Percentiles rank a stretch among this genome's conserved stretches.
Conservation (phyloP, 2,113 vertebrate species). For the Onychostoma macrolepis region DNA sequence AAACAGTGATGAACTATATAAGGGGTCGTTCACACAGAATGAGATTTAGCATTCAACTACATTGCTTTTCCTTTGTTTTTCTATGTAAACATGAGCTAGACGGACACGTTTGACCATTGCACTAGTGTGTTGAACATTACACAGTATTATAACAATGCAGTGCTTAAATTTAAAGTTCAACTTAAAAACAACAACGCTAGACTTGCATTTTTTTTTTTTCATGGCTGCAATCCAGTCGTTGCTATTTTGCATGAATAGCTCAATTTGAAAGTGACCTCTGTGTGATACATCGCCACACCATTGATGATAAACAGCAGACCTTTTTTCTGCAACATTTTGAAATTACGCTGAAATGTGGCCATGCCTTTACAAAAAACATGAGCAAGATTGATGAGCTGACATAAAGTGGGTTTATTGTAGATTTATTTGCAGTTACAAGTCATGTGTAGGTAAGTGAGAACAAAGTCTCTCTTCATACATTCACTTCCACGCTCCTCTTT, state of each 20-base stretch:
- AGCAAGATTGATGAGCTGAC: not conserved
- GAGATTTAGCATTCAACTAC: not conserved
- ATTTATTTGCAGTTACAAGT: constrained; percentile 6
- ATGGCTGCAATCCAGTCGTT: too few relatives aligned
- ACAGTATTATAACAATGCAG: not conserved
- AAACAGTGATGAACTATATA: not conserved
- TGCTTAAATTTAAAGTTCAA: too few relatives aligned
- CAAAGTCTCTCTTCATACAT: not conserved
- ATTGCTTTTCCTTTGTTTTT: not conserved
- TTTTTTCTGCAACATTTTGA: not conserved
- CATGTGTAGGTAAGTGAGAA: not conserved
- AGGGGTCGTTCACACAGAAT: not conserved
- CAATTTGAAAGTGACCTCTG: too few relatives aligned
- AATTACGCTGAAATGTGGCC: not conserved
- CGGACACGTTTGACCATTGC: not conserved
- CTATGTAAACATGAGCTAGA: not conserved
- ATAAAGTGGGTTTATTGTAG: not conserved
- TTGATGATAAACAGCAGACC: too few relatives aligned
- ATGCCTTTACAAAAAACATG: not conserved
- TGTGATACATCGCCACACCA: too few relatives aligned
- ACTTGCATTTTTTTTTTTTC: too few relatives aligned
- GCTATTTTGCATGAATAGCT: too few relatives aligned
- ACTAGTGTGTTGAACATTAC: not conserved
- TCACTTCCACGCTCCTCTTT: not conserved
- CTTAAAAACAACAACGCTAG: too few relatives aligned